These are phyloP conservation scores for Pangasianodon hypophthalmus DNA, from an alignment of 2,113 vertebrate species.

Conservation along the genomic window DNA sequence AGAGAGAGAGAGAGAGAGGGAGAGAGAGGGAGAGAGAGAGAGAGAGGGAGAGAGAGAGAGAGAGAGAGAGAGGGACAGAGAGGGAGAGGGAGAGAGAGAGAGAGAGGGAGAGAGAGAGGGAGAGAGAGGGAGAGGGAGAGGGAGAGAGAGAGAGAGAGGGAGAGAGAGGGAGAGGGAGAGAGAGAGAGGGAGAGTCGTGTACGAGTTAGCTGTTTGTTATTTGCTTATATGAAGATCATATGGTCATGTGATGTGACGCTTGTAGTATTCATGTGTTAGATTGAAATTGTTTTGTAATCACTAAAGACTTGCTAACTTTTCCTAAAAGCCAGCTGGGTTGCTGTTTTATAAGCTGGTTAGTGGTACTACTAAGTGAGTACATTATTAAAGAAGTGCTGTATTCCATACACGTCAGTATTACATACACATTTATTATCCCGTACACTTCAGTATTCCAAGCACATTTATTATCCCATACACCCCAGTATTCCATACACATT, in stretches of 20 bases:
- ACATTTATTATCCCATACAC: background rate
- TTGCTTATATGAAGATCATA: background rate
- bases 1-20: background rate
- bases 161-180: background rate
- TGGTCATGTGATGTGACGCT: background rate
- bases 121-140: background rate
- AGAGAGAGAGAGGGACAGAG: background rate
- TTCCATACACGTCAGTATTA: too few relatives aligned
- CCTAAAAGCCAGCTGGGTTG: too few relatives aligned
- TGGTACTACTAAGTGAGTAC: too few relatives aligned
- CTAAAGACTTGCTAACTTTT: too few relatives aligned
- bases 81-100: background rate
- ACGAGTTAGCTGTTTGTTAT: background rate
- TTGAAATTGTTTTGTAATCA: background rate
- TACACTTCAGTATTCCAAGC: too few relatives aligned
- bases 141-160: background rate
- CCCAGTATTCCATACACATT: background rate
- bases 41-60: background rate
- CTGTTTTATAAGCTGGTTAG: too few relatives aligned
- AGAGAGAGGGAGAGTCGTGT: background rate
- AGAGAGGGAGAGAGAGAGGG: background rate
- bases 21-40: background rate
- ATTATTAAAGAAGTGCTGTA: too few relatives aligned
- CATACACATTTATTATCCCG: too few relatives aligned
- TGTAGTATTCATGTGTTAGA: background rate